Evolutionary conservation across 2,888 invertebrate genomes (phyloP).

Genomic region (Creontiades dilutus): DNA sequence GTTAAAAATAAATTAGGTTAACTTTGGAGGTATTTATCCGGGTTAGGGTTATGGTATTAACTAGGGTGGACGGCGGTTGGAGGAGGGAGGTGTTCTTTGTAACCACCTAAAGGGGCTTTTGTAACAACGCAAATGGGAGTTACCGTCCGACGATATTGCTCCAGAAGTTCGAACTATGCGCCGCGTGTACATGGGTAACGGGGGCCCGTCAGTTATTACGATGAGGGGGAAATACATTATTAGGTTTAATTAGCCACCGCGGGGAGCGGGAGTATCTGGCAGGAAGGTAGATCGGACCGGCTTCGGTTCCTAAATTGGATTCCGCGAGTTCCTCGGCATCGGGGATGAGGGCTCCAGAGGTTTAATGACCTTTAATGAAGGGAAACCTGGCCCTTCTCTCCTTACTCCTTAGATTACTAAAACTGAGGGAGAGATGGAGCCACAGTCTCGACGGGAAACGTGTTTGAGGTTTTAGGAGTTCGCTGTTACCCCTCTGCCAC

Average conservation of each 20-base stretch:
- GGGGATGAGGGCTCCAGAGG: not conserved
- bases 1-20: not conserved
- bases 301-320: constrained; percentile 20
- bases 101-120: not conserved
- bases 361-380: constrained; percentile 27
- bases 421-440: too few species aligned
- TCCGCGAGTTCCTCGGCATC: not conserved
- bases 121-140: not conserved
- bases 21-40: not conserved
- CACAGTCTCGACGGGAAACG: not conserved
- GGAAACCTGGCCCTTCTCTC: not conserved
- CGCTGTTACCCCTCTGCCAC: too few species aligned
- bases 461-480: not conserved
- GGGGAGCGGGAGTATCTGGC: not conserved
- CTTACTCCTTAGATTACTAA: too few species aligned
- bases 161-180: not conserved
- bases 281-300: not conserved
- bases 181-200: not conserved
- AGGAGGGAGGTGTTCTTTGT: not conserved
- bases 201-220: not conserved
- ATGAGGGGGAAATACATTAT: constrained; percentile 6
- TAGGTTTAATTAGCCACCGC: constrained; percentile 15
- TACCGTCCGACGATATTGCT: constrained; percentile 25
- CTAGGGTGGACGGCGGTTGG: not conserved
- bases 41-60: not conserved